Conservation (phyloP, 2,797 vertebrate species). For the Anguilla marmorata region DNA sequence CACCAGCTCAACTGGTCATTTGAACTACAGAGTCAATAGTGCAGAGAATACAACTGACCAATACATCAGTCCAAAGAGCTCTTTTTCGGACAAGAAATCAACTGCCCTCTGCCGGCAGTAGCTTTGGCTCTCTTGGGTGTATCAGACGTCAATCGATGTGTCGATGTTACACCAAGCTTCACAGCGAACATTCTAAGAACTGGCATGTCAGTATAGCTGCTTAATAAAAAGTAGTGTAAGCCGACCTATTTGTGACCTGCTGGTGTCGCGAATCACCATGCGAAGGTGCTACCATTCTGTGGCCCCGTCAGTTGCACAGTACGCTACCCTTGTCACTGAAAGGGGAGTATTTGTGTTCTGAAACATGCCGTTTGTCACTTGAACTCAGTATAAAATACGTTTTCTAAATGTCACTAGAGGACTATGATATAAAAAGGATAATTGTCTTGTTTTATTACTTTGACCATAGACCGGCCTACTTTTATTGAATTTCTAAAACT, state of each 20-base stretch:
- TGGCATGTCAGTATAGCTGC: neutral
- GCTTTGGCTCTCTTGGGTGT: conserved; percentile 1
- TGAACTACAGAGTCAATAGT: conserved; percentile 79
- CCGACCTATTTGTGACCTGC: neutral
- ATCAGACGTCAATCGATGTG: neutral
- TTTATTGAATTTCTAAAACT: neutral
- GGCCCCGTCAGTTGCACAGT: neutral
- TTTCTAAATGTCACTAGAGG: neutral
- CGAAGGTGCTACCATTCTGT: neutral
- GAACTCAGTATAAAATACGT: neutral
- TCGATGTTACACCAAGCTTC: neutral
- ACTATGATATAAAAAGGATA: neutral
- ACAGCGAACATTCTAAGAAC: neutral
- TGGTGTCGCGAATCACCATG: neutral
- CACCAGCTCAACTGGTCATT: conserved; percentile 65
- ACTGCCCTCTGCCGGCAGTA: conserved; percentile 80
- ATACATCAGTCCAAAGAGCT: conserved; percentile 57
- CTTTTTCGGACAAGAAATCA: conserved; percentile 62
- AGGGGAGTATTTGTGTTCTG: neutral
- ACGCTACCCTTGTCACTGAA: neutral
- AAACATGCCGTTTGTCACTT: neutral
- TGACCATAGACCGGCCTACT: neutral
- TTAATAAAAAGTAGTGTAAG: neutral
- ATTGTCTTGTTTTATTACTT: neutral
- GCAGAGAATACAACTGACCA: conserved; percentile 70